Evolutionary conservation across 2,113 vertebrate genomes (phyloP).

Genomic region (Trematomus loennbergii): DNA sequence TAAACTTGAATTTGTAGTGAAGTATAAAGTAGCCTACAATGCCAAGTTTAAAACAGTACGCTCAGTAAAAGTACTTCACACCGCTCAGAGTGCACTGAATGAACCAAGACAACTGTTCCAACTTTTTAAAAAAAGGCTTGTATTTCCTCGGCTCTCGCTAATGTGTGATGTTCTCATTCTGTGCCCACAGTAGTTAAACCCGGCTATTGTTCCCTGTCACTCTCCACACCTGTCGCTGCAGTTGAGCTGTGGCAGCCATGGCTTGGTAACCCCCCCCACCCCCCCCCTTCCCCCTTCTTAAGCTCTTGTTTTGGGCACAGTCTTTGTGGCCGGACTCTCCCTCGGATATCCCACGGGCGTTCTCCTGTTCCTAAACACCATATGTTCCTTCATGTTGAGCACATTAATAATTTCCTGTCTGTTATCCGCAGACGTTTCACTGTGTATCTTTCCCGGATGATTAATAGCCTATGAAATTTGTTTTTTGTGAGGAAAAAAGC

Average conservation of each 20-base stretch:
- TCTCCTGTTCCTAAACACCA: conserved; percentile 77
- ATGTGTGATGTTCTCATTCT: conserved; percentile 23
- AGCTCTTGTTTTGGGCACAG: conserved; percentile 77
- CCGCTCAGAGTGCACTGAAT: not conserved
- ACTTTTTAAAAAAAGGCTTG: not conserved
- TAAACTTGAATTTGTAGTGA: too few species aligned
- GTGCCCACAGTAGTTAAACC: conserved; percentile 39
- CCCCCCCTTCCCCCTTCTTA: too few species aligned
- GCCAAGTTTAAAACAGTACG: not conserved
- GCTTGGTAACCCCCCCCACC: conserved; percentile 37
- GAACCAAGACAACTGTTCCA: not conserved
- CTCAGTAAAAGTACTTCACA: not conserved
- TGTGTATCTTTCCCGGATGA: conserved; percentile 70
- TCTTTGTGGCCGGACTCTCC: conserved; percentile 58
- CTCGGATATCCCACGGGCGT: conserved; percentile 61
- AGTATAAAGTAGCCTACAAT: not conserved
- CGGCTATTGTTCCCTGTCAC: conserved; percentile 71
- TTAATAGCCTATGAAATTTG: conserved; percentile 69
- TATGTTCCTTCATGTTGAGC: conserved; percentile 74
- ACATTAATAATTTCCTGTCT: conserved; percentile 76
- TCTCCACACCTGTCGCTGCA: conserved; percentile 79
- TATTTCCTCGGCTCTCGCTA: not conserved
- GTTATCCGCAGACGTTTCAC: conserved; percentile 58
- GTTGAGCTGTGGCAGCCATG: conserved; percentile 57
- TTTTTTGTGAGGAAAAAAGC: conserved; percentile 43